Percentiles rank a stretch among this genome's conserved stretches.
phyloP scores from a whole-genome alignment of 1,140 invertebrate species.

The Brachionus plicatilis region DNA sequence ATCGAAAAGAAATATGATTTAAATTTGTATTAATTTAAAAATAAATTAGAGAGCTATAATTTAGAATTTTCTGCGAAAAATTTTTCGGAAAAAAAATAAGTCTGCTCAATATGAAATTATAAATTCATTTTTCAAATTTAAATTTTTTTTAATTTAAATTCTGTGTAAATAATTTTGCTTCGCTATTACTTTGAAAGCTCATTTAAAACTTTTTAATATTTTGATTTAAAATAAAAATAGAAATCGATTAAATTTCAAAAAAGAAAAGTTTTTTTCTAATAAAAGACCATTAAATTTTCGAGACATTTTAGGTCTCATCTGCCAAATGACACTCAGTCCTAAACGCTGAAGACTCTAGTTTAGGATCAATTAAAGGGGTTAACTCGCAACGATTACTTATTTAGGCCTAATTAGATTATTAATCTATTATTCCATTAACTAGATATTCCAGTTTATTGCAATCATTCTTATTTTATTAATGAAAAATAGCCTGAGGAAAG shows the following conservation, averaged over 20 bases:
- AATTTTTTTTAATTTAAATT: too few species aligned
- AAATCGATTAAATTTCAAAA: neutral
- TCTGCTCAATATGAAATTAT: too few species aligned
- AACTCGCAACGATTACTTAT: neutral
- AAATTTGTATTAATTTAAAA: too few species aligned
- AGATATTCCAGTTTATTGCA: neutral
- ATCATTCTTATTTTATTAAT: neutral
- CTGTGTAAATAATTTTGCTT: too few species aligned
- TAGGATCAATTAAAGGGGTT: neutral
- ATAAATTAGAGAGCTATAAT: too few species aligned
- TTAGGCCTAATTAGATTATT: constrained; percentile 35
- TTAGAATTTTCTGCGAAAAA: too few species aligned
- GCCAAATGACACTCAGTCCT: neutral
- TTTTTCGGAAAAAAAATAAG: too few species aligned
- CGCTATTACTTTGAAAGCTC: too few species aligned
- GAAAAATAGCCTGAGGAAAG: constrained; percentile 3
- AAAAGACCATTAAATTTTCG: neutral
- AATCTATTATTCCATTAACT: constrained; percentile 25
- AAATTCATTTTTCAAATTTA: too few species aligned
- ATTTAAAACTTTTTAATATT: neutral
- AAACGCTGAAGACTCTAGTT: neutral
- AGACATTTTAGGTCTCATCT: neutral
- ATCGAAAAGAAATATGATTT: neutral
- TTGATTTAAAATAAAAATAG: neutral
- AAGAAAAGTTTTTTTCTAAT: neutral